Evolutionary conservation across 2,113 vertebrate species (phyloP).

Genomic region (Otis tarda): DNA sequence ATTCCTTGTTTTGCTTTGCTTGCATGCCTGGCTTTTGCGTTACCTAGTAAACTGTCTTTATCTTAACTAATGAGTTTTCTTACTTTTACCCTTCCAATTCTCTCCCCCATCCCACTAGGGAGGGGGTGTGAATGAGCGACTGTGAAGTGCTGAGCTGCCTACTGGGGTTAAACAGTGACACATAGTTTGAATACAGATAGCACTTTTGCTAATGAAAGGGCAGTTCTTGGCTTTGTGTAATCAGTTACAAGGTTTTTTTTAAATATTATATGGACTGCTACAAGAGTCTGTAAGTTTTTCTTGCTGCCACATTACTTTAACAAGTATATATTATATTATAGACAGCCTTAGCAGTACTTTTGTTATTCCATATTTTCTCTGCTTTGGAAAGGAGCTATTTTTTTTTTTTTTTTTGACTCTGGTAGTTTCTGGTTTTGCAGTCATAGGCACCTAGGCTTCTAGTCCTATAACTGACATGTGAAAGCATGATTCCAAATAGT

Average conservation of each 20-base stretch:
- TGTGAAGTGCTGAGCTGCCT: background rate
- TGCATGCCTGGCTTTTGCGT: fast-evolving
- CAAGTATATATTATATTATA: background rate
- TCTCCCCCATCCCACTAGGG: background rate
- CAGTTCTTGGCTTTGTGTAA: background rate
- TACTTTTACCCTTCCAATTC: background rate
- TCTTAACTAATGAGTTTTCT: fast-evolving
- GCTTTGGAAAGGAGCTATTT: background rate
- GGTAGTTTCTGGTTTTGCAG: background rate
- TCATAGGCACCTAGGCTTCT: background rate
- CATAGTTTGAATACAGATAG: background rate
- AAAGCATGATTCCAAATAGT: background rate
- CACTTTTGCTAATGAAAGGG: background rate
- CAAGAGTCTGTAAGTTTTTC: background rate
- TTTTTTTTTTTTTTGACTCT: background rate
- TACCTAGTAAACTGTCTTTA: background rate
- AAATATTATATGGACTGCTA: background rate
- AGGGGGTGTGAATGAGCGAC: fast-evolving
- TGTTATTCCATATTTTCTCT: background rate
- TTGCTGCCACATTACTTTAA: background rate
- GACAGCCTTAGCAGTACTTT: background rate
- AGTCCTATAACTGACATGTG: background rate
- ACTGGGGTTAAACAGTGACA: background rate
- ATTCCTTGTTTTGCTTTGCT: background rate
- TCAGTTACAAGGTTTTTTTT: background rate